Evolutionary conservation across 2,113 vertebrate species (phyloP), one percentile per base, ranked within the genome.

Genomic region (Neoarius graeffei): DNA sequence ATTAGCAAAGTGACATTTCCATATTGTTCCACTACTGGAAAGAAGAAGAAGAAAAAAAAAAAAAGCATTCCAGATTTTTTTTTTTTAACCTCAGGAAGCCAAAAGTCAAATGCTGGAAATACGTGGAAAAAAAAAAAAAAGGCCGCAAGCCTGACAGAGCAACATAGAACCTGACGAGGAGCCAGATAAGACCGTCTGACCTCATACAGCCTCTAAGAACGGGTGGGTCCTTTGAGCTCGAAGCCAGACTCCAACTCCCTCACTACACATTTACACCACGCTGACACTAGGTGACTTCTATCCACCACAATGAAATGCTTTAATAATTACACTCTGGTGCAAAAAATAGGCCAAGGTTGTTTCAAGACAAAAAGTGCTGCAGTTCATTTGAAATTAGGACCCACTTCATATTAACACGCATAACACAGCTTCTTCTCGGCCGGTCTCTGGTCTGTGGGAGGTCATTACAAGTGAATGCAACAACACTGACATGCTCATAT

Each of bases 181-280:
- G 54, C 25, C 54, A 20, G 54, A 30, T 57, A 57, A 81, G 80
- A 80, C n/a, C 54, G 17, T 30, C 2, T 50, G 27, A 54, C 64
- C 48, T 27, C 27, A 14, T 30, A 69, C 4, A 54, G 64, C 23
- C 48, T 66, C 13, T 81, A 27, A 67, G 62, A 42, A 67, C 19
- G 13, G 76, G 48, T 57, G 60, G 60, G 42, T 67, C 6, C n/a
- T 69, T 13, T 87, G 30, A 57, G 74, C 50, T 14, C 48, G 50
- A 76, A 64, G 27, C 76, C 69, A 66, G 57, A 85, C 52, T 87
- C 82, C 87, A 88, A 87, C 85, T 88, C 84, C 86, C 30, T 30
- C 30, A 57, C 20, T 71, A 35, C 50, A n/a, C 23, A 67, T 87
- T 83, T 50, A 74, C 25, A 83, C 76, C 77, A 87, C 54, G 66